Conservation (phyloP, 2,888 invertebrate species). For the Iphiclides podalirius region DNA sequence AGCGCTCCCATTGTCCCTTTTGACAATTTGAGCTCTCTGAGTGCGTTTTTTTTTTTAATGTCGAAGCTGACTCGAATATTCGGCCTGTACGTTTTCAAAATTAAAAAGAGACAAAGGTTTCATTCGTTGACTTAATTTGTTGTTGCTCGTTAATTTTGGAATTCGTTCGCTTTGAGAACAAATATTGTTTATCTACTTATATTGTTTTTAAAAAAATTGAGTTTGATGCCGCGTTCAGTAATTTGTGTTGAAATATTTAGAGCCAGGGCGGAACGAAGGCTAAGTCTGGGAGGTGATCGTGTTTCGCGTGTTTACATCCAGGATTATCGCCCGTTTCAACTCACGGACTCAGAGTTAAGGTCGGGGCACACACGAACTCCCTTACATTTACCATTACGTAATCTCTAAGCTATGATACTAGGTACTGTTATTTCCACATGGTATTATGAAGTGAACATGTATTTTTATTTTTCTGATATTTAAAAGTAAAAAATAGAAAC, state of each 20-base stretch:
- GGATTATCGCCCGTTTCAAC: conserved; percentile 69
- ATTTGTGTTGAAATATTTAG: conserved; percentile 18
- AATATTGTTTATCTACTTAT: no score
- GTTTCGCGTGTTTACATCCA: conserved; percentile 77
- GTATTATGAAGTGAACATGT: no score
- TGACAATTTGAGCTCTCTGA: conserved; percentile 49
- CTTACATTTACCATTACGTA: no score
- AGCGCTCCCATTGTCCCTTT: conserved; percentile 66
- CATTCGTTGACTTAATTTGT: no score
- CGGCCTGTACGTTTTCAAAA: not conserved
- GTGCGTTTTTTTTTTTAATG: conserved; percentile 29
- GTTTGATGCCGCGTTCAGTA: conserved; percentile 1
- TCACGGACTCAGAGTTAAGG: conserved; percentile 61
- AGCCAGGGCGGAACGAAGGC: conserved; percentile 29
- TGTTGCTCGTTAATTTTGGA: no score
- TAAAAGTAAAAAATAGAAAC: no score
- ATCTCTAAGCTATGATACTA: not conserved
- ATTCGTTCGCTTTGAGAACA: no score
- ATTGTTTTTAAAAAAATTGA: no score
- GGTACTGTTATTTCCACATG: no score
- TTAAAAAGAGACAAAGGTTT: not conserved
- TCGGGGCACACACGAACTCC: conserved; percentile 35
- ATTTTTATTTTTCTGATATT: no score
- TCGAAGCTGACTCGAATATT: conserved; percentile 9
- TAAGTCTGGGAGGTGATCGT: conserved; percentile 64